Conservation (phyloP, 1,140 invertebrate genomes). For the Drosophila neocordata region DNA sequence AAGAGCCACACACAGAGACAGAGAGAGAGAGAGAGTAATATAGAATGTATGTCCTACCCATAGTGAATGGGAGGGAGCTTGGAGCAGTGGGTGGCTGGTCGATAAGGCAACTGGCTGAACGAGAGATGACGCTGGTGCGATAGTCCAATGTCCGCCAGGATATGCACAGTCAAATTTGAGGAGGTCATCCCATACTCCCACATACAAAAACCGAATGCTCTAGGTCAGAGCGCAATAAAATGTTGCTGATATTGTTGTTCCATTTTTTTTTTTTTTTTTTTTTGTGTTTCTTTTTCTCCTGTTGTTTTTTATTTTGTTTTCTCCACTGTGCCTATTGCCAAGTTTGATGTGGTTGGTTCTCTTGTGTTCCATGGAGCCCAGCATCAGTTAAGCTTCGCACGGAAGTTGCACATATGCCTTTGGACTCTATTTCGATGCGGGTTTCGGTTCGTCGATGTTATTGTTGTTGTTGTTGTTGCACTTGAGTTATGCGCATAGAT, state of each 20-base stretch:
- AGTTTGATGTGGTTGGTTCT: conserved; percentile 65
- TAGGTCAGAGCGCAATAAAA: conserved; percentile 79
- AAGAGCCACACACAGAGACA: neutral
- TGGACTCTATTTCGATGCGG: conserved; percentile 57
- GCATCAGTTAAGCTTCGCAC: conserved; percentile 73
- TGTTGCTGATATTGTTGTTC: conserved; percentile 79
- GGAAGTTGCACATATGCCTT: conserved; percentile 79
- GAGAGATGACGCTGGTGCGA: conserved; percentile 54
- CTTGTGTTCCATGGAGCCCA: conserved; percentile 33
- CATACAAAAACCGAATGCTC: conserved; percentile 47
- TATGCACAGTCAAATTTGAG: conserved; percentile 71
- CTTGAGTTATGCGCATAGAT: conserved; percentile 81
- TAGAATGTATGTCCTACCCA: conserved; percentile 8
- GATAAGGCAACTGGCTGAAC: conserved; percentile 61
- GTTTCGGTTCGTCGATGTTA: conserved; percentile 46
- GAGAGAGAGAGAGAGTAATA: neutral
- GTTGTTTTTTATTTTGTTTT: conserved; percentile 1
- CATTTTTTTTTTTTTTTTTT: conserved; percentile 47
- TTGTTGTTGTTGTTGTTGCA: conserved; percentile 69
- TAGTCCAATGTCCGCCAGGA: conserved; percentile 66
- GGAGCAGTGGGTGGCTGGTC: conserved; percentile 48
- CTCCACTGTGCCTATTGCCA: conserved; percentile 65
- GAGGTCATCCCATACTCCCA: conserved; percentile 41
- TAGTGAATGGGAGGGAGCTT: conserved; percentile 10
- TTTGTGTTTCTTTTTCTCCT: too few relatives aligned